These are phyloP conservation scores for Pseudococcus longispinus DNA, from an alignment of 2,888 invertebrate genomes.

Conservation along the genomic window DNA sequence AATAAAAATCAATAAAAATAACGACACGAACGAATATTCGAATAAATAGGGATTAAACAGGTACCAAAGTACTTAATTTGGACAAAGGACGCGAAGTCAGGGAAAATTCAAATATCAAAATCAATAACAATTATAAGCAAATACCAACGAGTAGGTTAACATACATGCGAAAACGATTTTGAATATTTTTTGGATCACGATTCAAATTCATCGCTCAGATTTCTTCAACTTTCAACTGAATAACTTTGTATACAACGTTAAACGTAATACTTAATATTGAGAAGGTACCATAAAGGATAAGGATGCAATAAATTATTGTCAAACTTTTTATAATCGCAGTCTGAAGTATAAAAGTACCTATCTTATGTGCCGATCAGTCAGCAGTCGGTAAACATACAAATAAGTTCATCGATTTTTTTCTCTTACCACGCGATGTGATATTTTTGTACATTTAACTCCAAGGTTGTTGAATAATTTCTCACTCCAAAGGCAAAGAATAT, in stretches of 20 bases:
- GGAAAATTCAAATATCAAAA: background rate
- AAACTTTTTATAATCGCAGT: background rate
- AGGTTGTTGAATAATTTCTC: background rate
- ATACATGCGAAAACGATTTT: background rate
- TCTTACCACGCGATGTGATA: background rate
- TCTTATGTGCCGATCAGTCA: background rate
- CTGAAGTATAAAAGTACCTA: background rate
- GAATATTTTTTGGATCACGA: background rate
- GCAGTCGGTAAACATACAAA: background rate
- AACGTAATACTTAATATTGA: background rate
- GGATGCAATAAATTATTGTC: background rate
- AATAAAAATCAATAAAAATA: no score
- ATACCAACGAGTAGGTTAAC: background rate
- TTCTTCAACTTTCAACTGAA: background rate
- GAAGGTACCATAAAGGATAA: background rate
- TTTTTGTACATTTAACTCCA: background rate
- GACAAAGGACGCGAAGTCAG: no score
- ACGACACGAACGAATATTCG: no score
- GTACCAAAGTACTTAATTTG: no score
- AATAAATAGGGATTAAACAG: no score
- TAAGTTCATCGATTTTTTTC: slow-evolving; percentile 9
- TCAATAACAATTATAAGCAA: background rate
- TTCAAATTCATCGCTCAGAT: background rate
- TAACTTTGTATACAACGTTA: background rate
- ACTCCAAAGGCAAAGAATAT: background rate